Percentiles rank a stretch among this genome's conserved stretches.
Evolutionary conservation across 2,797 vertebrate genomes (phyloP).

Genomic region (Caiman crocodilus): DNA sequence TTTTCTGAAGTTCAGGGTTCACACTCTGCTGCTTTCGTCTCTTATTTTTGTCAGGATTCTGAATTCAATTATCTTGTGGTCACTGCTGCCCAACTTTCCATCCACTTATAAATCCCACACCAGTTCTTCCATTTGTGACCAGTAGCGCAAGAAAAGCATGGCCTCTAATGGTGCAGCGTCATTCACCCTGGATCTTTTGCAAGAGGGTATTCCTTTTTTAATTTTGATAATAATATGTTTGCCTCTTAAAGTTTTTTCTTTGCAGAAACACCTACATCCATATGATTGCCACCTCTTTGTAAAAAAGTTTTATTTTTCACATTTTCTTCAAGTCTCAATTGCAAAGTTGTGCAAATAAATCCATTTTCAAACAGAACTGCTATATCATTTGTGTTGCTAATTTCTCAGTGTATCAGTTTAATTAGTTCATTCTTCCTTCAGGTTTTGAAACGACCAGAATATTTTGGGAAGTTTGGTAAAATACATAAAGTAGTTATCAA

Average conservation of each 20-base stretch:
- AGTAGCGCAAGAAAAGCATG: too few relatives aligned
- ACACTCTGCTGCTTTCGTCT: too few relatives aligned
- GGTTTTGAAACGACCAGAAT: constrained; percentile 99
- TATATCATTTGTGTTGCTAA: neutral
- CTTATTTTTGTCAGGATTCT: too few relatives aligned
- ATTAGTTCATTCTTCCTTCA: constrained; percentile 74
- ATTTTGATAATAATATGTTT: neutral
- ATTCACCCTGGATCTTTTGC: neutral
- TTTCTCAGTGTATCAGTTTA: neutral
- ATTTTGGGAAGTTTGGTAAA: constrained; percentile 99
- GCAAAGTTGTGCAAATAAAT: neutral
- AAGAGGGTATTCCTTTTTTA: neutral
- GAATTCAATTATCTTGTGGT: too few relatives aligned
- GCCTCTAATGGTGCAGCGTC: neutral
- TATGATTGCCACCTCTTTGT: neutral
- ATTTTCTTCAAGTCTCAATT: neutral
- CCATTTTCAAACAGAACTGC: neutral
- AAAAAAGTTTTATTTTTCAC: neutral
- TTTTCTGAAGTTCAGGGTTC: too few relatives aligned
- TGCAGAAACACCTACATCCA: neutral
- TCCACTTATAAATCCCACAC: too few relatives aligned
- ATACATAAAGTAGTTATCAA: constrained; percentile 99
- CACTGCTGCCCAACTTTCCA: too few relatives aligned
- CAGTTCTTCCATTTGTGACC: too few relatives aligned
- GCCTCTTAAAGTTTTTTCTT: neutral